phyloP scores from a whole-genome alignment of 2,888 invertebrate species.

The Rapana venosa region DNA sequence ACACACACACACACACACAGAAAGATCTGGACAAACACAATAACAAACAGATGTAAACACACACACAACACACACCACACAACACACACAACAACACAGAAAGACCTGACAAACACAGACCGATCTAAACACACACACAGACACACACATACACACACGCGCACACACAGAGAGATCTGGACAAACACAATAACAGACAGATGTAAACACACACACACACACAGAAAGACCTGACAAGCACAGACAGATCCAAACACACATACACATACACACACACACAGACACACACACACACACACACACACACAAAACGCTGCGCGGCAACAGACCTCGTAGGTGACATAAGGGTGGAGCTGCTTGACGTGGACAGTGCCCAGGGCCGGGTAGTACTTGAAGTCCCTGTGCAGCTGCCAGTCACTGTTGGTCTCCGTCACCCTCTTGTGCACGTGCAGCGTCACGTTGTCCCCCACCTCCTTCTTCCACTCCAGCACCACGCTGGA shows the following conservation, averaged over 20 bases:
- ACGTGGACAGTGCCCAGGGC: conserved; percentile 78
- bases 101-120: too few relatives aligned
- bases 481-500: conserved; percentile 90
- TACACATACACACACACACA: background rate
- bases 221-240: background rate
- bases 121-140: background rate
- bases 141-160: conserved; percentile 7
- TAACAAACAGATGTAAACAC: background rate
- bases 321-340: conserved; percentile 88
- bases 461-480: conserved; percentile 80
- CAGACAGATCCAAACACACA: background rate
- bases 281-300: background rate
- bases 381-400: conserved; percentile 80
- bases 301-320: background rate
- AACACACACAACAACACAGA: background rate
- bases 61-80: conserved; percentile 3
- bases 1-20: background rate
- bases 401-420: conserved; percentile 86
- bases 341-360: conserved; percentile 89
- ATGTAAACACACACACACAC: background rate
- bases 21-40: background rate
- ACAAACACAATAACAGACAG: background rate
- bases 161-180: background rate
- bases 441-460: conserved; percentile 83
- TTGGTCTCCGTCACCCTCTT: conserved; percentile 83